A percentile compares a stretch with the other conserved stretches of the same genome.
Evolutionary conservation across 1,140 invertebrate genomes (phyloP).

Genomic region (Temnothorax nylanderi): DNA sequence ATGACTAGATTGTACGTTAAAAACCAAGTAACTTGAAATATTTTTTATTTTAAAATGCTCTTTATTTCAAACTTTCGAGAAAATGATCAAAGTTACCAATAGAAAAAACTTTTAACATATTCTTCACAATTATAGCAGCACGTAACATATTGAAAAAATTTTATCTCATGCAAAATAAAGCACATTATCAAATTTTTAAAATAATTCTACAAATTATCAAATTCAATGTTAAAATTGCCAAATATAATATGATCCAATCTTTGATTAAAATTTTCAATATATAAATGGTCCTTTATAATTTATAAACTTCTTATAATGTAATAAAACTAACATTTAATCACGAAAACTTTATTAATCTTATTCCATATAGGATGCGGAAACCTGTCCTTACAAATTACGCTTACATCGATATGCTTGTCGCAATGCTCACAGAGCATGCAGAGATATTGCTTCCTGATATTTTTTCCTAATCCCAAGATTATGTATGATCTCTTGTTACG

Average conservation of each 20-base stretch:
- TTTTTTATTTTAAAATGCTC: background rate
- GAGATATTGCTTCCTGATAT: background rate
- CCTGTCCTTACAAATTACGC: background rate
- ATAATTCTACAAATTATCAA: background rate
- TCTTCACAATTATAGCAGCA: background rate
- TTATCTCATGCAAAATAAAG: background rate
- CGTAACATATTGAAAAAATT: background rate
- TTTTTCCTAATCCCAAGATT: slow-evolving; percentile 4
- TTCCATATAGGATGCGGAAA: background rate
- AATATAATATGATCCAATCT: background rate
- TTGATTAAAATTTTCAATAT: background rate
- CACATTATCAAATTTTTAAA: background rate
- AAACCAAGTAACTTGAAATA: background rate
- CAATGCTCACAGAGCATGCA: background rate
- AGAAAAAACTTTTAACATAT: background rate
- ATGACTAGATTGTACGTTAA: too few species aligned
- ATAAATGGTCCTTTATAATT: too few species aligned
- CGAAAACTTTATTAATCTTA: too few species aligned
- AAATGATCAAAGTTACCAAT: background rate
- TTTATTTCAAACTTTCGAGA: background rate
- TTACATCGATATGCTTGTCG: background rate
- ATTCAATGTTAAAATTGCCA: background rate
- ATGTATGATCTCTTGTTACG: background rate
- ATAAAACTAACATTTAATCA: too few species aligned
- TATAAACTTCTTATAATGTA: too few species aligned